Percentiles rank a stretch among this genome's conserved stretches.
Conservation (phyloP, 2,113 vertebrate species). For the Rhinolophus sinicus region DNA sequence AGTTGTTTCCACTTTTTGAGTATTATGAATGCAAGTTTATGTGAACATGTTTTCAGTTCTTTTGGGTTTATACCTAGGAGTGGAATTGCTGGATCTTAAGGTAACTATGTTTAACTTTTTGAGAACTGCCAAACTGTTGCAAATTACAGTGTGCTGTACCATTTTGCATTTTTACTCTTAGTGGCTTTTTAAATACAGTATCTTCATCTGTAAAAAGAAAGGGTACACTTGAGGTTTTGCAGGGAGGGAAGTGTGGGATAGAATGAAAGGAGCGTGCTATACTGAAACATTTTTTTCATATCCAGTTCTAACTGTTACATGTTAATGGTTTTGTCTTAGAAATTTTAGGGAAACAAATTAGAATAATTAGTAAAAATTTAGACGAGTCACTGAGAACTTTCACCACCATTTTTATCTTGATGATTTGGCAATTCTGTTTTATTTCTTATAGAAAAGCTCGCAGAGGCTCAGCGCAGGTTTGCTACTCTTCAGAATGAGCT, state of each 20-base stretch:
- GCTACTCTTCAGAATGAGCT: slow-evolving; percentile 97
- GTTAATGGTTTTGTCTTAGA: slow-evolving; percentile 8
- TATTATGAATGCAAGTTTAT: not conserved
- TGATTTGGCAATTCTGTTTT: not conserved
- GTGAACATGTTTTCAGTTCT: slow-evolving; percentile 32
- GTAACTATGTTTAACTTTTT: slow-evolving; percentile 3
- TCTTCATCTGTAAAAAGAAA: slow-evolving; percentile 46
- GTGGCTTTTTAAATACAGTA: not conserved
- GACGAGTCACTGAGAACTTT: not conserved
- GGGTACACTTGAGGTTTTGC: not conserved
- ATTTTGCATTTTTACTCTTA: not conserved
- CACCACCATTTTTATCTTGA: not conserved
- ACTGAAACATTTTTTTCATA: slow-evolving; percentile 27
- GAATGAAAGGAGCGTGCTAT: not conserved
- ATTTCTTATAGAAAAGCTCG: slow-evolving; percentile 92
- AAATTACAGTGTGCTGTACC: not conserved
- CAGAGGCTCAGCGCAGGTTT: slow-evolving; percentile 95
- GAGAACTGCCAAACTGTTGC: not conserved
- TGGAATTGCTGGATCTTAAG: not conserved
- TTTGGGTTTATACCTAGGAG: not conserved
- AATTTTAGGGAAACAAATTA: slow-evolving; percentile 4
- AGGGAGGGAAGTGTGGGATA: not conserved
- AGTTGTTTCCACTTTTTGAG: not conserved
- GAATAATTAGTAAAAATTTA: slow-evolving; percentile 41
- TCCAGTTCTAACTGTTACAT: slow-evolving; percentile 7